Conservation (phyloP, 1,140 invertebrate species). For the Nephotettix cincticeps region DNA sequence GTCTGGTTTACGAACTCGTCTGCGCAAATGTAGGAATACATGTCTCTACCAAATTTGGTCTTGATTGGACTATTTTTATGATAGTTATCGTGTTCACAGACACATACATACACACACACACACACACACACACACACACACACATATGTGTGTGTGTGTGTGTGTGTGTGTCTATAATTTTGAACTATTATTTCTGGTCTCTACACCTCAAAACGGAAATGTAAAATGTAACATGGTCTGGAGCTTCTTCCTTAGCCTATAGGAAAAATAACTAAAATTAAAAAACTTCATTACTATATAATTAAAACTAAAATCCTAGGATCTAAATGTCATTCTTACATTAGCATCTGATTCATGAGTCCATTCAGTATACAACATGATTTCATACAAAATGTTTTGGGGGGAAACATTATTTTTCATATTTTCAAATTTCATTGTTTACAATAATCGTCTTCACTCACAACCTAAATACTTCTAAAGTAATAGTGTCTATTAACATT, state of each 20-base stretch:
- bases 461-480: too few species aligned
- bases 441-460: too few species aligned
- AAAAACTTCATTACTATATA: background rate
- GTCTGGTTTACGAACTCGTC: too few species aligned
- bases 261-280: background rate
- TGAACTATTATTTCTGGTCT: background rate
- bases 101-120: too few species aligned
- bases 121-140: too few species aligned
- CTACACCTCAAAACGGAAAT: background rate
- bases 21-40: too few species aligned
- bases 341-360: slow-evolving; percentile 55
- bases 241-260: background rate
- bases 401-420: background rate
- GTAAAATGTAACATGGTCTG: background rate
- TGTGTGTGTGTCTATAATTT: background rate
- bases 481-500: too few species aligned
- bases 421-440: background rate
- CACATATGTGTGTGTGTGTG: too few species aligned
- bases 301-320: background rate
- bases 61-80: too few species aligned
- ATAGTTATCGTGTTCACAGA: too few species aligned
- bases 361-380: slow-evolving; percentile 62
- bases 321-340: slow-evolving; percentile 43
- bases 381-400: slow-evolving; percentile 60
- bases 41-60: too few species aligned